Conservation (phyloP, 2,888 invertebrate genomes). For the Abrostola tripartita region DNA sequence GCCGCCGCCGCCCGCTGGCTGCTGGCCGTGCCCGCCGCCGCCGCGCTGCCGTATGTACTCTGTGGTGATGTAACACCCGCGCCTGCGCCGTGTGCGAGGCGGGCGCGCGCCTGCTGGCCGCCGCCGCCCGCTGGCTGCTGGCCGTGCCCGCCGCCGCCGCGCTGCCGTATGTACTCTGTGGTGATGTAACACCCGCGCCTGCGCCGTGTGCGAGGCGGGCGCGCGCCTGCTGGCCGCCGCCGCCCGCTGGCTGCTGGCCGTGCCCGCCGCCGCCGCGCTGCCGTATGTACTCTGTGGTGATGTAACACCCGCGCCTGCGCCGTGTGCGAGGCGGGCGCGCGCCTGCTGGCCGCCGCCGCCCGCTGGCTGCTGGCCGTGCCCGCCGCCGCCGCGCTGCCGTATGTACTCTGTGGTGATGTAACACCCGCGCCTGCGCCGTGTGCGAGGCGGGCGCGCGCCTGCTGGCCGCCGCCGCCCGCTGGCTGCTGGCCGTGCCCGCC, state of each 20-base stretch:
- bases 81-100: constrained; percentile 98
- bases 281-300: constrained; percentile 65
- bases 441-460: constrained; percentile 98
- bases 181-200: constrained; percentile 91
- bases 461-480: constrained; percentile 96
- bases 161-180: constrained; percentile 80
- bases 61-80: constrained; percentile 88
- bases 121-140: constrained; percentile 96
- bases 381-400: constrained; percentile 92
- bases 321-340: constrained; percentile 97
- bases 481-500: constrained; percentile 95
- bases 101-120: constrained; percentile 96
- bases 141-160: constrained; percentile 94
- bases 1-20: constrained; percentile 97
- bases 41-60: constrained; percentile 88
- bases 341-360: constrained; percentile 96
- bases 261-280: constrained; percentile 94
- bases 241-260: constrained; percentile 96
- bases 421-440: constrained; percentile 96
- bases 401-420: neutral
- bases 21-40: constrained; percentile 94
- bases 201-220: constrained; percentile 98
- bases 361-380: constrained; percentile 96
- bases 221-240: constrained; percentile 96
- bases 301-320: constrained; percentile 95